Evolutionary conservation across 2,797 vertebrate genomes (phyloP), one percentile per base, ranked within the genome.

Genomic region (Myripristis jacobus): DNA sequence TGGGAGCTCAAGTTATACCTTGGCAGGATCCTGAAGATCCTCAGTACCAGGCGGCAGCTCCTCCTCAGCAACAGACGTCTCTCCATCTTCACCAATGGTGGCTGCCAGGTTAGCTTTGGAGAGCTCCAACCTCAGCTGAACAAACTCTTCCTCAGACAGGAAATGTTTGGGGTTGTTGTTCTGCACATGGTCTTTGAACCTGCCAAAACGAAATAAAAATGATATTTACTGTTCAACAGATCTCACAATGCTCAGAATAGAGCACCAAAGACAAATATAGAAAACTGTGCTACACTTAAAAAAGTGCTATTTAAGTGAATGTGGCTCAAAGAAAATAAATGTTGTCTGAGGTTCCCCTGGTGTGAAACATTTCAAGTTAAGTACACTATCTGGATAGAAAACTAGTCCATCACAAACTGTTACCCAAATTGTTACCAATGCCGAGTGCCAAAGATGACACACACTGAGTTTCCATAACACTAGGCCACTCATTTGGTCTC

Each of bases 161-260:
- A 98, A 94, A 84, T 97, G 96, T 83, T 96, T 96, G 53, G 98
- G 98, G 82, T 98, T 90, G 91, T 97, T 97, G 93, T 87, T 95
- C 89, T 98, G 98, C 66, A 99, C 93, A 2, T 99, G 97, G 3
- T 99, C 98, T 91, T 96, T 99, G 86, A 99, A 99, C 90, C 98
- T 99, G 65, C 2, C 53, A 15, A 48, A 0, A 76, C 48, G 5
- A 62, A 5, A 12, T 34, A 34, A 22, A 22, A 2, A 52, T 52
- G 13, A 15, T 25, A 15, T 48, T 31, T 18, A 27, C 12, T 18
- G 22, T 27, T 18, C 4, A 70, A 12, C 29, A 7, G 9, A 16
- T 3, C 38, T 44, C 41, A 18, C 13, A 16, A 41, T 16, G 46
- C 21, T 52, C 22, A 24, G 25, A 48, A 55, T 18, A 18, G 34